phyloP scores from a whole-genome alignment of 2,888 invertebrate species.

The Clitarchus hookeri region DNA sequence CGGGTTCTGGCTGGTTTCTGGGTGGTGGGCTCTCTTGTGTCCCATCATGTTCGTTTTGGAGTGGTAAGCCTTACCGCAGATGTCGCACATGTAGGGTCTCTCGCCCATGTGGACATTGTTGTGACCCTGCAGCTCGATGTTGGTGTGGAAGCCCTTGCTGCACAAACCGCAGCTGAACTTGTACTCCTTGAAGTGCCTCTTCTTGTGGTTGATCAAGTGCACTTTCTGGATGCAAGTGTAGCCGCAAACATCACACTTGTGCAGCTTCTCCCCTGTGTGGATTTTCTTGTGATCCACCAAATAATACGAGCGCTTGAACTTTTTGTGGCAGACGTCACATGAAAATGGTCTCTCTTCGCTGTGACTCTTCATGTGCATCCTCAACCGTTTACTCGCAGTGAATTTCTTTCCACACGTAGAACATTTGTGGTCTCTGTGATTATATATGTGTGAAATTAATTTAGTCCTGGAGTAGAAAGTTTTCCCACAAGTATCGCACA shows the following conservation, averaged over 20 bases:
- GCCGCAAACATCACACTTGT: conserved; percentile 52
- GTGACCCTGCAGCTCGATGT: conserved; percentile 33
- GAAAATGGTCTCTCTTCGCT: conserved; percentile 49
- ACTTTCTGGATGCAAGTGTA: conserved; percentile 36
- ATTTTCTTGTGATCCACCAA: conserved; percentile 53
- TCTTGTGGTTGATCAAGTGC: conserved; percentile 37
- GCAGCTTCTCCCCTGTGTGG: conserved; percentile 54
- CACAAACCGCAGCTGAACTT: conserved; percentile 35
- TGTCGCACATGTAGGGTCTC: conserved; percentile 53
- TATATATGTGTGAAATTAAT: conserved; percentile 55
- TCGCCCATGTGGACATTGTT: conserved; percentile 49
- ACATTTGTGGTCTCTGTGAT: conserved; percentile 30
- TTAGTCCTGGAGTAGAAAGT: conserved; percentile 54
- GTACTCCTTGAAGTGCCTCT: conserved; percentile 36
- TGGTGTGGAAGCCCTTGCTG: conserved; percentile 38
- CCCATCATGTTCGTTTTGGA: conserved; percentile 60
- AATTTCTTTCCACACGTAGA: conserved; percentile 33
- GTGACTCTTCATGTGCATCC: conserved; percentile 54
- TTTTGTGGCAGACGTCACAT: conserved; percentile 61
- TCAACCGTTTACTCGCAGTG: conserved; percentile 45
- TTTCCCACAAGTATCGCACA: conserved; percentile 48
- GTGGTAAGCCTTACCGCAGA: conserved; percentile 58
- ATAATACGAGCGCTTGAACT: conserved; percentile 50
- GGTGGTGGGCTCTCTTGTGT: conserved; percentile 56
- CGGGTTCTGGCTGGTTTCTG: conserved; percentile 46